Percentiles rank a stretch among this genome's conserved stretches.
Evolutionary conservation across 2,888 invertebrate genomes (phyloP).

Genomic region (Heliconius ismenius): DNA sequence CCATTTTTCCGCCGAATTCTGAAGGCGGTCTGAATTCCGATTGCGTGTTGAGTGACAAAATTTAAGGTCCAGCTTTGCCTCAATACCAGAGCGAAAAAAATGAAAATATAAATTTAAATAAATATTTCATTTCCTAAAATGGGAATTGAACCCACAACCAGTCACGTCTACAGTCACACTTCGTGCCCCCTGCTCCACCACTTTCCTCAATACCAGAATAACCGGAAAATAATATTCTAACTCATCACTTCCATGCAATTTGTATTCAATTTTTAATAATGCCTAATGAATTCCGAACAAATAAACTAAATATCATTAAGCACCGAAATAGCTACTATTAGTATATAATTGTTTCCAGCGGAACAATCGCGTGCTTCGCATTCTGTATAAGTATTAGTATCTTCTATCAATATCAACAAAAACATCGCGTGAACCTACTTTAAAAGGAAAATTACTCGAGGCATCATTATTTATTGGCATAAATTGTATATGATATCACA

Average conservation of each 20-base stretch:
- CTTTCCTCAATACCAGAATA: neutral
- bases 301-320: neutral
- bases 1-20: too few relatives aligned
- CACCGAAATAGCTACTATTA: neutral
- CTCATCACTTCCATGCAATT: neutral
- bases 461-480: neutral
- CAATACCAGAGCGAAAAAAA: too few relatives aligned
- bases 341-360: neutral
- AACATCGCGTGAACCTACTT: neutral
- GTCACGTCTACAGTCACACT: too few relatives aligned
- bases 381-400: neutral
- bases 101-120: too few relatives aligned
- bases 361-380: conserved; percentile 8
- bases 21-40: too few relatives aligned
- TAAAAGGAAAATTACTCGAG: neutral
- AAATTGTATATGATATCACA: neutral
- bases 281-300: neutral
- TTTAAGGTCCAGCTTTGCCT: too few relatives aligned
- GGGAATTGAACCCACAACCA: too few relatives aligned
- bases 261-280: neutral
- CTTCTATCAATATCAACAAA: too few relatives aligned
- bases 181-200: too few relatives aligned
- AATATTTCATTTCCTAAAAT: too few relatives aligned
- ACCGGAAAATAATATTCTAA: neutral
- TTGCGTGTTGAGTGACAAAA: too few relatives aligned